These are phyloP conservation scores for Drosophila antonietae DNA, from an alignment of 2,888 invertebrate species.

Conservation along the genomic window DNA sequence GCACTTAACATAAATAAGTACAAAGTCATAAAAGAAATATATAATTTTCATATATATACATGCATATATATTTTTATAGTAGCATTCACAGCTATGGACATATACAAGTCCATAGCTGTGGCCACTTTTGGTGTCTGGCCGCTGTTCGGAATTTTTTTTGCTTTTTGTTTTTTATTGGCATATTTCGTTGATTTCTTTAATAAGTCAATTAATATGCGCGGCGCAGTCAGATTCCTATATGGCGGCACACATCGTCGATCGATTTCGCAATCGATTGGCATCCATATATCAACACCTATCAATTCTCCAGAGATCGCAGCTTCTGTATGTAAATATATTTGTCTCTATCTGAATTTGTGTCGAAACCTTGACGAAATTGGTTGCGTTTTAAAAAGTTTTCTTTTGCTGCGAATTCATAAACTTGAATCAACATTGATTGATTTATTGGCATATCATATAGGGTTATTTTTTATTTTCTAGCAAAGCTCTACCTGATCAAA, in stretches of 20 bases:
- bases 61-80: slow-evolving; percentile 29
- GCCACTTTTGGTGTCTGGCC: slow-evolving; percentile 38
- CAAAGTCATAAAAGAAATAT: slow-evolving; percentile 53
- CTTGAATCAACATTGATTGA: slow-evolving; percentile 36
- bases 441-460: slow-evolving; percentile 39
- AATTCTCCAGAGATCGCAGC: slow-evolving; percentile 26
- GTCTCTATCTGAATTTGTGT: slow-evolving; percentile 42
- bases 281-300: slow-evolving; percentile 71
- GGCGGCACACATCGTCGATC: slow-evolving; percentile 22
- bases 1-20: slow-evolving; percentile 72
- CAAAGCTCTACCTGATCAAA: slow-evolving; percentile 18
- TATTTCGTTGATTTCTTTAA: slow-evolving; percentile 61
- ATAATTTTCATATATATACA: neutral
- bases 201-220: slow-evolving; percentile 72
- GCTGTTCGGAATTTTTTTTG: slow-evolving; percentile 31
- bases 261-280: slow-evolving; percentile 68
- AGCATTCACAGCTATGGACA: slow-evolving; percentile 1
- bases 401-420: slow-evolving; percentile 26
- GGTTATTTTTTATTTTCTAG: slow-evolving; percentile 1
- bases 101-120: slow-evolving; percentile 23
- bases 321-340: neutral
- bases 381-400: slow-evolving; percentile 40
- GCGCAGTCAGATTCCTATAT: slow-evolving; percentile 59
- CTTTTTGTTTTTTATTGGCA: slow-evolving; percentile 62
- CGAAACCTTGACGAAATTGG: slow-evolving; percentile 65